Conservation (phyloP, 2,888 invertebrate species). For the Eupithecia centaureata region DNA sequence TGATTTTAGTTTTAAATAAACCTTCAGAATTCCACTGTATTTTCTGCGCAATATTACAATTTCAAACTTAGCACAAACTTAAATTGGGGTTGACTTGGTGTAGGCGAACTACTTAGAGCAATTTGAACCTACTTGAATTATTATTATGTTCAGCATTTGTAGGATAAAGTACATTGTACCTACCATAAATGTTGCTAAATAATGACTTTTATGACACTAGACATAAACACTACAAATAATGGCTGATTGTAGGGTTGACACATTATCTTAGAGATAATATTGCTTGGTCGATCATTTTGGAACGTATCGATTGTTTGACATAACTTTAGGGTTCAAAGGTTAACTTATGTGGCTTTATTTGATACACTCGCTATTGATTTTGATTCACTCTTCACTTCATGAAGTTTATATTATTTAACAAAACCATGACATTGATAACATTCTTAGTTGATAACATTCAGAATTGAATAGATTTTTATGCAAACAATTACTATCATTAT, state of each 20-base stretch:
- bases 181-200: slow-evolving; percentile 21
- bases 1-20: background rate
- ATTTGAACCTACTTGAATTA: slow-evolving; percentile 55
- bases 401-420: too few species aligned
- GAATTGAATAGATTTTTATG: background rate
- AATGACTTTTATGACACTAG: slow-evolving; percentile 11
- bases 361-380: too few species aligned
- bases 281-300: slow-evolving; percentile 7
- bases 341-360: background rate
- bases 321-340: slow-evolving; percentile 6
- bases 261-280: slow-evolving; percentile 4
- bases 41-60: slow-evolving; percentile 51
- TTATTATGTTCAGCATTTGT: slow-evolving; percentile 22
- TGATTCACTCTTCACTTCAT: too few species aligned
- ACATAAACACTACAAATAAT: slow-evolving; percentile 20
- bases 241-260: slow-evolving; percentile 1
- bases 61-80: slow-evolving; percentile 69
- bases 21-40: background rate
- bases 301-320: slow-evolving; percentile 1
- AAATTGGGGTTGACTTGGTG: slow-evolving; percentile 71
- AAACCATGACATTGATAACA: background rate
- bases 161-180: slow-evolving; percentile 11
- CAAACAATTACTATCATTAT: background rate
- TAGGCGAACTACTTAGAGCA: slow-evolving; percentile 53
- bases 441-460: background rate